Evolutionary conservation across 2,888 invertebrate genomes (phyloP).

Genomic region (Pimpla rufipes): DNA sequence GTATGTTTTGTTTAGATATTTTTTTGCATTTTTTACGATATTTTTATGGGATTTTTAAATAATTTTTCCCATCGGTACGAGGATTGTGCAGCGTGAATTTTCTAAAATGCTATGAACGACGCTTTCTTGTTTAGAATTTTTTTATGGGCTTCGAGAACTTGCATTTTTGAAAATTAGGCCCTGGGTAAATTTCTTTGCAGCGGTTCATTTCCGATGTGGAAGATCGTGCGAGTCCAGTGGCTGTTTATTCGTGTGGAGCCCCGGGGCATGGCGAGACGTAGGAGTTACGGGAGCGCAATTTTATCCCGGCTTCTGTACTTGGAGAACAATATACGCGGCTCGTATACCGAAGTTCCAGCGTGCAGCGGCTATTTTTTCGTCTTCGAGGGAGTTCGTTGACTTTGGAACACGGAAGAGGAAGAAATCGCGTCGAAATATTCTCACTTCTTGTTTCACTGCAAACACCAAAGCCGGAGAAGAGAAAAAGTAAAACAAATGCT

Average conservation of each 20-base stretch:
- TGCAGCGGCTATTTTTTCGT: slow-evolving; percentile 21
- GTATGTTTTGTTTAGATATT: too few relatives aligned
- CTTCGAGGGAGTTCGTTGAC: slow-evolving; percentile 13
- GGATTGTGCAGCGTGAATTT: too few relatives aligned
- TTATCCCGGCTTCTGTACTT: slow-evolving; percentile 19
- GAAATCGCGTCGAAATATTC: slow-evolving; percentile 1
- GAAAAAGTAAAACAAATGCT: too few relatives aligned
- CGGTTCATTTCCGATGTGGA: slow-evolving; percentile 16
- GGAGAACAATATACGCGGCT: slow-evolving; percentile 20
- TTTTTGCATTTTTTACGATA: too few relatives aligned
- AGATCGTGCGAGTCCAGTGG: slow-evolving; percentile 48
- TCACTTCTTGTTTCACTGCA: neutral
- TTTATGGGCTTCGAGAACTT: too few relatives aligned
- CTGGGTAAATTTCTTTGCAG: neutral
- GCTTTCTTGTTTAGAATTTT: neutral
- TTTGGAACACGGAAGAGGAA: slow-evolving; percentile 29
- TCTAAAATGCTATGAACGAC: too few relatives aligned
- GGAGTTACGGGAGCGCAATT: slow-evolving; percentile 24
- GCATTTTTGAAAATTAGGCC: slow-evolving; percentile 16
- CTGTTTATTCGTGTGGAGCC: neutral
- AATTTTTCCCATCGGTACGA: too few relatives aligned
- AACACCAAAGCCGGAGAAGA: too few relatives aligned
- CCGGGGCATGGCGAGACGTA: neutral
- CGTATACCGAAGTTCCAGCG: neutral
- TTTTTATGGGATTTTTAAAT: too few relatives aligned